Evolutionary conservation across 2,888 invertebrate species (phyloP), one percentile per base, ranked within the genome.

Genomic region (Unio pictorum): DNA sequence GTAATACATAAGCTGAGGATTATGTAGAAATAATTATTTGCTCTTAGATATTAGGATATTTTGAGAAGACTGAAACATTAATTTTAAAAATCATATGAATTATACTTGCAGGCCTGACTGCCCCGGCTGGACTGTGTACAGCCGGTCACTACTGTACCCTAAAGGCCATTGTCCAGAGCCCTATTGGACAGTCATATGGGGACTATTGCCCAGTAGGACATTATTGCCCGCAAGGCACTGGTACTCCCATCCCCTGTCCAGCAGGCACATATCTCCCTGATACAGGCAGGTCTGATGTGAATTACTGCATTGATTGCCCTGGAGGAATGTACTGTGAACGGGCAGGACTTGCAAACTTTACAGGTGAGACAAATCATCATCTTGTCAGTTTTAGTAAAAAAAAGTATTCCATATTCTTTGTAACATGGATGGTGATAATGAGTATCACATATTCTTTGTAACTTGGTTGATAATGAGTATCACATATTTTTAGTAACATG

Each of bases 161-260:
- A 28, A 81, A 81, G 5, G 81, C 86, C 23, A 81, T 78, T 17
- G 64, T 74, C 18, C 78, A 71, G 55, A 83, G 80, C 66, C 88
- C 84, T 11, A 72, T 74, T 15, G 66, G 72, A 20, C 74, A 83
- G 70, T 54, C 75, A 4, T 87, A 85, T 68, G 89, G 89, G 3
- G 87, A 87, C 67, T 74, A 78, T 26, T 89, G 89, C 72, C 80
- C 84, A 4, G 71, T 81, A 17, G 89, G 89, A 34, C 80, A 82
- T 76, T 89, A 86, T 74, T 89, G 89, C 75, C 85, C 85, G 4
- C 60, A 58, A 54, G 86, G 86, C 11, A 87, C 87, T 1, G 83
- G 81, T 4, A 79, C 78, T n/a, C 85, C 88, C 4, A 68, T 75
- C 1, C 80, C 84, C 30, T 89, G 89, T 74, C 88, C 88, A 0